phyloP scores from a whole-genome alignment of 2,888 invertebrate species.

The Papilio demoleus region DNA sequence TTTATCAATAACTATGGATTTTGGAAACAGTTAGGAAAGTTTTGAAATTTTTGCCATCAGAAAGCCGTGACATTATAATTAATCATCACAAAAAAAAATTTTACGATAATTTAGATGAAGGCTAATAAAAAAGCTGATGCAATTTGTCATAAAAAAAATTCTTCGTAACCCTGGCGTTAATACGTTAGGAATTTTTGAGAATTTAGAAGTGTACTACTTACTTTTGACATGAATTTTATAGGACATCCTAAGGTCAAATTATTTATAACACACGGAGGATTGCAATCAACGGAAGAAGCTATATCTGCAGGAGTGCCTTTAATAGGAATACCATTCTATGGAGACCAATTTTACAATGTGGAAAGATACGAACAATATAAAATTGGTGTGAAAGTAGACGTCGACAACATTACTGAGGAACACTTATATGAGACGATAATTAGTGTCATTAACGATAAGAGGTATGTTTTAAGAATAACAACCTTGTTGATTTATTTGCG shows the following conservation, averaged over 20 bases:
- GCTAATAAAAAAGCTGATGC: too few species aligned
- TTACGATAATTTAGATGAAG: too few species aligned
- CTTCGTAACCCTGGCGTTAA: too few species aligned
- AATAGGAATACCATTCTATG: constrained; percentile 66
- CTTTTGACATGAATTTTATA: too few species aligned
- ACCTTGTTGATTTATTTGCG: not conserved
- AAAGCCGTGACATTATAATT: too few species aligned
- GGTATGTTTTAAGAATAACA: constrained; percentile 44
- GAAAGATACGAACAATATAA: constrained; percentile 54
- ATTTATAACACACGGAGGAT: constrained; percentile 70
- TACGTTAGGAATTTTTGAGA: too few species aligned
- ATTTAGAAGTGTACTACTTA: too few species aligned
- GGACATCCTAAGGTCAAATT: constrained; percentile 73
- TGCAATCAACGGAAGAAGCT: constrained; percentile 72
- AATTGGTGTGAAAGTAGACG: constrained; percentile 59
- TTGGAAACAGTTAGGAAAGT: too few species aligned
- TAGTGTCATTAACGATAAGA: constrained; percentile 48
- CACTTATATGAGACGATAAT: constrained; percentile 50
- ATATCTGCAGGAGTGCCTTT: constrained; percentile 66
- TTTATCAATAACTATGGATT: too few species aligned
- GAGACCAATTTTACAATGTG: constrained; percentile 67
- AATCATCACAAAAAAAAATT: too few species aligned
- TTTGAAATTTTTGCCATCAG: too few species aligned
- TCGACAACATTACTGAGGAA: constrained; percentile 53
- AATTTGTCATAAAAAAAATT: too few species aligned